A percentile compares a stretch with the other conserved stretches of the same genome.
These are phyloP conservation scores for Xerus inauris DNA, from an alignment of 2,113 vertebrate species.

Conservation along the genomic window DNA sequence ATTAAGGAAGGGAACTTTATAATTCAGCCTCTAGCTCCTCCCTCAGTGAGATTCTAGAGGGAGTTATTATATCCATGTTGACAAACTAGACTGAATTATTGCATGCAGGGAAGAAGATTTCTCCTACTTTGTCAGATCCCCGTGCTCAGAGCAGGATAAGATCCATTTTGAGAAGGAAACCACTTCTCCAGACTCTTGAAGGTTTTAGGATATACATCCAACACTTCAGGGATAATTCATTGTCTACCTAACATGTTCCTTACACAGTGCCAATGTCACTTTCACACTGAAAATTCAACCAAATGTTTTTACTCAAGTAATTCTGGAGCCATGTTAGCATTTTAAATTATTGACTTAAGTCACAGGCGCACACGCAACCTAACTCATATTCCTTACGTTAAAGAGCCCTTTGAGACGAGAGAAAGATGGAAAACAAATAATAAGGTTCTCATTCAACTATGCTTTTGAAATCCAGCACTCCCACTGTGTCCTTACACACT, in stretches of 20 bases:
- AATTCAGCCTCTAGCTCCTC: background rate
- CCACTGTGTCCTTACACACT: no score
- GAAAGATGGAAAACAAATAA: background rate
- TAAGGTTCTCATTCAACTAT: background rate
- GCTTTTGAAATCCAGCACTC: background rate
- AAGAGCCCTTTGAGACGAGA: background rate
- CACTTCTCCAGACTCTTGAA: background rate
- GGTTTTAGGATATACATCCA: background rate
- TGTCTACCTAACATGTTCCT: background rate
- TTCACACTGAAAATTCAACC: background rate
- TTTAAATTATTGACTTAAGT: background rate
- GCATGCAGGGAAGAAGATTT: background rate
- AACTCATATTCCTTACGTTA: background rate
- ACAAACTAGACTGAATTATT: background rate
- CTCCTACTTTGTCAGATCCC: background rate
- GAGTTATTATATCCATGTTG: background rate
- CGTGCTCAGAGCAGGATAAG: background rate
- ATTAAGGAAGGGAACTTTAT: background rate
- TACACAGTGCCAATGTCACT: background rate
- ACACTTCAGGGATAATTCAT: background rate
- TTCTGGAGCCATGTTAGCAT: background rate
- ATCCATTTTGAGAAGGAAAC: slow-evolving; percentile 15
- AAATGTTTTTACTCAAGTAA: background rate
- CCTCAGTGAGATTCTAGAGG: background rate
- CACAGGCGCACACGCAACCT: background rate